Evolutionary conservation across 2,797 vertebrate species (phyloP).

Genomic region (Typhlichthys subterraneus): DNA sequence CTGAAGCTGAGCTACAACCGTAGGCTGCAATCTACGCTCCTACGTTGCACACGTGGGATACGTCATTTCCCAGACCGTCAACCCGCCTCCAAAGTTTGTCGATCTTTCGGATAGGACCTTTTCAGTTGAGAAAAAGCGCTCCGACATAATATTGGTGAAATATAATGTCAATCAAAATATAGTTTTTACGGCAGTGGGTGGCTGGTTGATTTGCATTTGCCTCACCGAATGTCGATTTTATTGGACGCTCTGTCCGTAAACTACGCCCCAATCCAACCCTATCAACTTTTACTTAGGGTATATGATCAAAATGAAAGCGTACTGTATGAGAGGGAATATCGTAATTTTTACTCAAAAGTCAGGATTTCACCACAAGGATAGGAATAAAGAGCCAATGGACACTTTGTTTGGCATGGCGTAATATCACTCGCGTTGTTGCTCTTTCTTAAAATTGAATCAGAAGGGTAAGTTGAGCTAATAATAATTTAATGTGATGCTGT

Average conservation of each 20-base stretch:
- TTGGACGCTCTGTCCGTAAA: slow-evolving; percentile 42
- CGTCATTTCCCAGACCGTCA: slow-evolving; percentile 62
- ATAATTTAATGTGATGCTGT: slow-evolving; percentile 18
- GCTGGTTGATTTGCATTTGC: background rate
- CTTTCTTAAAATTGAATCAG: slow-evolving; percentile 20
- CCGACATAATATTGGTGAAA: slow-evolving; percentile 47
- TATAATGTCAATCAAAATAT: slow-evolving; percentile 24
- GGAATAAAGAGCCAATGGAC: slow-evolving; percentile 14
- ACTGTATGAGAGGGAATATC: slow-evolving; percentile 36
- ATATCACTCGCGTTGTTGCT: slow-evolving; percentile 23
- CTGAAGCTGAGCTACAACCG: slow-evolving; percentile 4
- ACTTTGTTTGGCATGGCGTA: slow-evolving; percentile 53
- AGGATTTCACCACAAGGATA: slow-evolving; percentile 34
- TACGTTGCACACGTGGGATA: slow-evolving; percentile 24
- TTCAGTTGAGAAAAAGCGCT: slow-evolving; percentile 29
- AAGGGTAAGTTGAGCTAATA: slow-evolving; percentile 63
- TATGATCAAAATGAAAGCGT: slow-evolving; percentile 66
- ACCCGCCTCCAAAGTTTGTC: slow-evolving; percentile 9
- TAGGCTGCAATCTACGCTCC: slow-evolving; percentile 8
- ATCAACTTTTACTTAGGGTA: slow-evolving; percentile 43
- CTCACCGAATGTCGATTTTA: slow-evolving; percentile 32
- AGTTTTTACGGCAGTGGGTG: rapidly evolving
- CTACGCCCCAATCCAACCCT: slow-evolving; percentile 38
- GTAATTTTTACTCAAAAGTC: slow-evolving; percentile 44
- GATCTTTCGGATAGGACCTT: slow-evolving; percentile 30